These are phyloP conservation scores for Bergia puertoricense DNA, from an alignment of 92 coral and sea anemone genomes.

Conservation along the genomic window DNA sequence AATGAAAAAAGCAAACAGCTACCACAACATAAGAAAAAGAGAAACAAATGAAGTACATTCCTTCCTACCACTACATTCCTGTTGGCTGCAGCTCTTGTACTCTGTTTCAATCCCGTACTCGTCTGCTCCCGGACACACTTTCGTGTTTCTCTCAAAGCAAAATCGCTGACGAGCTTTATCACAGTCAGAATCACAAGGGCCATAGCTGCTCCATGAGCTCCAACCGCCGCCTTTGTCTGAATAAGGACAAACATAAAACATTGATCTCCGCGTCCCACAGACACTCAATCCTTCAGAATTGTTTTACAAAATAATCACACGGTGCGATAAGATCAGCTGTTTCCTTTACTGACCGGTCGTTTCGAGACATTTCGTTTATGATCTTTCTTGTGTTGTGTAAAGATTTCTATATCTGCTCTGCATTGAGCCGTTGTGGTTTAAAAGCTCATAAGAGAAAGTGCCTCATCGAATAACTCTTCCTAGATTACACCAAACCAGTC, in stretches of 20 bases:
- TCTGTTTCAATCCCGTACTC: slow-evolving; percentile 43
- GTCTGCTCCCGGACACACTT: slow-evolving; percentile 38
- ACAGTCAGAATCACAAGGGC: slow-evolving; percentile 50
- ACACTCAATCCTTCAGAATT: too few species aligned
- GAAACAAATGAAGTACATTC: neutral
- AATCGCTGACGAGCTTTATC: slow-evolving; percentile 49
- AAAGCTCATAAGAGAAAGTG: too few species aligned
- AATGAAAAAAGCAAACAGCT: neutral
- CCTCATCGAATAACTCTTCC: too few species aligned
- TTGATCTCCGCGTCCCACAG: neutral
- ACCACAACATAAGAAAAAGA: neutral
- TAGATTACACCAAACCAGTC: too few species aligned
- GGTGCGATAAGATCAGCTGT: too few species aligned
- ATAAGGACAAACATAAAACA: neutral
- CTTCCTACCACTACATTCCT: slow-evolving; percentile 46
- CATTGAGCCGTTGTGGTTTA: too few species aligned
- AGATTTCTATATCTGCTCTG: too few species aligned
- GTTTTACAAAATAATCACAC: too few species aligned
- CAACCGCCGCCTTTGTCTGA: slow-evolving; percentile 41
- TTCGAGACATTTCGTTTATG: too few species aligned
- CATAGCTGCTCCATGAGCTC: slow-evolving; percentile 54
- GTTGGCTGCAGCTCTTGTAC: slow-evolving; percentile 19
- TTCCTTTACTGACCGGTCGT: too few species aligned
- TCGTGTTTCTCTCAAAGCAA: slow-evolving; percentile 39
- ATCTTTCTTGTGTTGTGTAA: too few species aligned